Base-by-base conservation (phyloP, 2,797 vertebrate genomes). In the Lepidocolaptes lacrymiger region DNA sequence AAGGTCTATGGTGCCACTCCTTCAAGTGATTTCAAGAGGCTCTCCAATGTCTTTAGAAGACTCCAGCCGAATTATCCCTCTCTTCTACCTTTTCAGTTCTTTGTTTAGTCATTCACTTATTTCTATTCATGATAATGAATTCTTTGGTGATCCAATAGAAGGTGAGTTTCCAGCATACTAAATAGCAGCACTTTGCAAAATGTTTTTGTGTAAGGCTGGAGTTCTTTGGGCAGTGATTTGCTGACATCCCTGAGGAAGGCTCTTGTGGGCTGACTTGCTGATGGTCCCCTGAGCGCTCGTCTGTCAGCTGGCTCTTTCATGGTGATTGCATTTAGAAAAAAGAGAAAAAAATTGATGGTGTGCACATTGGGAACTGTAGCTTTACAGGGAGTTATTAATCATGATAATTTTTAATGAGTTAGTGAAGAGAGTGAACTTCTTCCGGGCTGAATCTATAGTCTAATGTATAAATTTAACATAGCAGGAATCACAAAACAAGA, bases 11-110 rank as follows among this genome's bases (percentile, higher is more conserved):
- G 99, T 99, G 58, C 98, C 98, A 2, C 97, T 99, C 86, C 98
- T 99, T 16, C 99, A 99, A 91, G 98, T 99, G 95, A 99, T 99
- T 95, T 99, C 99, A 1, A 98, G 99, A 95, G 99, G 99, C 30
- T 99, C 99, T 22, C 99, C 99, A 14, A 99, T 99, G 99, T 99
- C 99, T 21, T 98, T 98, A 58, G 99, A 99, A 82, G 99, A 99
- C 94, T 99, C 99, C 6, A 99, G 98, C 94, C 98, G 99, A 85
- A 99, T 99, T 98, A 99, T 99, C 96, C 99, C 99, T n/a, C 98
- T 99, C 93, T 99, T 99, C 97, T 99, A 99, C 97, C 99, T 99
- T 95, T 99, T 99, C 97, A 99, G 99, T 97, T 99, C 99, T 41
- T 98, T 99, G 91, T 99, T 99, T 97, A 99, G 99, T 93, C 99